Base-by-base conservation (phyloP, 2,797 vertebrate genomes). In the Enteromius fasciolatus region DNA sequence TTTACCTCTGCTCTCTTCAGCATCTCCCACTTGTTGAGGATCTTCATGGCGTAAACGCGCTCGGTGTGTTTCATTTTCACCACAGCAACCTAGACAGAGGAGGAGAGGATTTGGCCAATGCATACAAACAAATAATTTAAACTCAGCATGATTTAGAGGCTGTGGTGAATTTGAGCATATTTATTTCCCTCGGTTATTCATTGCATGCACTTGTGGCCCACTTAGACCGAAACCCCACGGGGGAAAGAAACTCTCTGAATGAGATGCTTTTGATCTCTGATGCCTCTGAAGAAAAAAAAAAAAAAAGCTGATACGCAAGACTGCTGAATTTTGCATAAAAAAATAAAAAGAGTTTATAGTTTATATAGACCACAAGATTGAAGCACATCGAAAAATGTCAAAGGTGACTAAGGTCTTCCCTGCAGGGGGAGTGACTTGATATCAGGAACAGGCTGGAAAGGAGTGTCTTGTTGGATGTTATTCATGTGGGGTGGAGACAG, bases 11-110 rank as follows among this genome's bases (percentile, higher is more conserved):
- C 98, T 88, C 98, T 95, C 91, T 99, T 99, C 52, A 99, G 93
- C 98, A 99, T 99, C 89, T 99, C 98, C 98, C 98, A 99, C 88
- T 99, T 99, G 91, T 99, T 99, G 48, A 99, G 96, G 87, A 99
- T 99, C 91, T 99, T 99, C 98, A 99, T 99, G 70, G 98, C 98
- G 4, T 98, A 99, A 86, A 99, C 98, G n/a, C 96, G 93, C 84
- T 99, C 98, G 0, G 98, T 98, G 91, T 95, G 94, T 90, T 98
- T 99, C 97, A 99, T 97, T 94, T 97, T 98, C 92, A 99, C 98
- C 87, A 99, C 98, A 0, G 98, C 98, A 82, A 99, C 98, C 98
- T 99, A 91, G 31, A 85, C 68, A 90, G 57, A 81, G 0, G 23
- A 63, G 31, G 78, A 72, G 33, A 68, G 59, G 50, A 54, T 23